A percentile compares a stretch with the other conserved stretches of the same genome.
Evolutionary conservation across 37 sponge, comb jelly and placozoan genomes (phyloP).

Genomic region (Halichondria panicea): DNA sequence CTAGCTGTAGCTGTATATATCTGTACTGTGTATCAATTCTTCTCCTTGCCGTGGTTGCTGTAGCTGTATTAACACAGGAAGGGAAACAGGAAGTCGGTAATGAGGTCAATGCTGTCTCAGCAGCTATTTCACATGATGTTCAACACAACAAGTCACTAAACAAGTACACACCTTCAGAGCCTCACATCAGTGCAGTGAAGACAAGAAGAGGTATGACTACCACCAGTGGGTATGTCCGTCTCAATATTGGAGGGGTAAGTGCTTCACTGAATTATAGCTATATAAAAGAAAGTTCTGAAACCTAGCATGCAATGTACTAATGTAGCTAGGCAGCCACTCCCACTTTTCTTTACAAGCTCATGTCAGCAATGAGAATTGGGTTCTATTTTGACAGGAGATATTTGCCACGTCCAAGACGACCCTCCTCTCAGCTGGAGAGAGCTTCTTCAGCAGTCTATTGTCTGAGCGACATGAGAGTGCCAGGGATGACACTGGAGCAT

Average conservation of each 20-base stretch:
- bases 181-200: no score
- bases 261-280: no score
- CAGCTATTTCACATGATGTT: no score
- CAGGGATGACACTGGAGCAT: constrained; percentile 57
- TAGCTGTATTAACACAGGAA: background rate
- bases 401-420: constrained; percentile 51
- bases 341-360: no score
- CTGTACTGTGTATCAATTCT: background rate
- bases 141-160: no score
- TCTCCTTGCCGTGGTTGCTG: background rate
- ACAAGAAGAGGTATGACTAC: no score
- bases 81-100: background rate
- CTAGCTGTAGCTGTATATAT: background rate
- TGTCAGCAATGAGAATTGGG: background rate
- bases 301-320: no score
- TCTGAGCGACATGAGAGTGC: constrained; percentile 46
- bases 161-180: no score
- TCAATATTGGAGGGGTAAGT: constrained; percentile 71
- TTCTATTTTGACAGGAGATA: constrained; percentile 5
- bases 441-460: constrained; percentile 68
- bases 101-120: no score
- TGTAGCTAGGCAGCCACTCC: no score
- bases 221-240: constrained; percentile 17
- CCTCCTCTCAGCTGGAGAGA: constrained; percentile 58
- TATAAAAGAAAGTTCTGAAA: no score